These are phyloP conservation scores for Cheirogaleus medius DNA, from an alignment of 2,113 vertebrate genomes.

Conservation along the genomic window DNA sequence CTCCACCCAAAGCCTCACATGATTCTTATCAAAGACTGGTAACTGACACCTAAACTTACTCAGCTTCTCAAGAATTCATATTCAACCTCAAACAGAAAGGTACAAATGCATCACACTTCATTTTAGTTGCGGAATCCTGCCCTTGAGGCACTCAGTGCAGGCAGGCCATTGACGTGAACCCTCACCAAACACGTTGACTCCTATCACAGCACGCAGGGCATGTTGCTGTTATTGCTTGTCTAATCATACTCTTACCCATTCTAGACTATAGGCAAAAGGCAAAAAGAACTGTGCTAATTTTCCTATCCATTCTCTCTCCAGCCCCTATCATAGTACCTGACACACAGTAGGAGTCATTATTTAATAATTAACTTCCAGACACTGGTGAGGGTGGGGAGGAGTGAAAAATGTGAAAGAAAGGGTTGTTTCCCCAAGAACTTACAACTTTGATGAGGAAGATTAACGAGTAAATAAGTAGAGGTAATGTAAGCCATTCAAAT, in stretches of 20 bases:
- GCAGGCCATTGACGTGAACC: neutral
- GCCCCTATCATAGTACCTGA: neutral
- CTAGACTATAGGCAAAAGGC: neutral
- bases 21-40: neutral
- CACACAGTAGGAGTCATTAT: neutral
- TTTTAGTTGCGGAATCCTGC: neutral
- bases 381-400: neutral
- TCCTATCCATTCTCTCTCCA: neutral
- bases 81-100: neutral
- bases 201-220: neutral
- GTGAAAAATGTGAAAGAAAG: neutral
- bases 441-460: neutral
- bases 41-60: neutral
- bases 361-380: neutral
- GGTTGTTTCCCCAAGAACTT: neutral
- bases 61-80: neutral
- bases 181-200: neutral
- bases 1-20: neutral
- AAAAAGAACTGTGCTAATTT: neutral
- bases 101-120: neutral
- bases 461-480: neutral
- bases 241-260: neutral
- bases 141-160: neutral
- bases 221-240: neutral
- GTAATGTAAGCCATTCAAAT: constrained; percentile 10